Conservation (phyloP, 2,113 vertebrate species). For the Rafetus swinhoei region DNA sequence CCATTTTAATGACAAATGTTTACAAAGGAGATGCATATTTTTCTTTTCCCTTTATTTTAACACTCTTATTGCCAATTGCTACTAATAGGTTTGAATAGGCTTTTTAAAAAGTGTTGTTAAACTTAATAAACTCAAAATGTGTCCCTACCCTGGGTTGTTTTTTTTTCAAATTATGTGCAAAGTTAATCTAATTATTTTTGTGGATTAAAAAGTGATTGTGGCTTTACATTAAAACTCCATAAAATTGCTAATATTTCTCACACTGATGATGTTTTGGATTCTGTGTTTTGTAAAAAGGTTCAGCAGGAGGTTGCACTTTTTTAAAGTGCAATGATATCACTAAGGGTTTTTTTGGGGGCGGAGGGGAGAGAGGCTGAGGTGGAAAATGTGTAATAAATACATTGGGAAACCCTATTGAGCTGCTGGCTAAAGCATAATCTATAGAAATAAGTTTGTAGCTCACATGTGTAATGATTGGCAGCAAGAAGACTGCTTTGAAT, state of each 20-base stretch:
- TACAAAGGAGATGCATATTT: background rate
- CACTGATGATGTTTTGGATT: background rate
- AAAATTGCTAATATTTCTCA: constrained; percentile 13
- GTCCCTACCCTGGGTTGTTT: background rate
- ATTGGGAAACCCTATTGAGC: background rate
- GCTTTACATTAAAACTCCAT: background rate
- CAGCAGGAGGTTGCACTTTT: background rate
- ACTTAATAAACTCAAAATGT: background rate
- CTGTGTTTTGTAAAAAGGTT: constrained; percentile 17
- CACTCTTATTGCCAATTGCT: background rate
- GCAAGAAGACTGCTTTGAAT: background rate
- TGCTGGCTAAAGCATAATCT: constrained; percentile 12
- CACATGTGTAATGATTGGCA: background rate
- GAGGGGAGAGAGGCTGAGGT: background rate
- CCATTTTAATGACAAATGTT: background rate
- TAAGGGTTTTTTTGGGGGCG: background rate
- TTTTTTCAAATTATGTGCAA: background rate
- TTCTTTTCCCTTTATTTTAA: background rate
- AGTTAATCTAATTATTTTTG: background rate
- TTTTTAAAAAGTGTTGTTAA: constrained; percentile 1
- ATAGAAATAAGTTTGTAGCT: constrained; percentile 13
- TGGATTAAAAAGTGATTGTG: background rate
- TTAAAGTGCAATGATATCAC: background rate
- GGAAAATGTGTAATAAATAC: background rate
- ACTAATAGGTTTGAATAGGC: background rate